Percentiles rank a stretch among this genome's conserved stretches.
Evolutionary conservation across 2,888 invertebrate genomes (phyloP).

Genomic region (Anaspis maculata): DNA sequence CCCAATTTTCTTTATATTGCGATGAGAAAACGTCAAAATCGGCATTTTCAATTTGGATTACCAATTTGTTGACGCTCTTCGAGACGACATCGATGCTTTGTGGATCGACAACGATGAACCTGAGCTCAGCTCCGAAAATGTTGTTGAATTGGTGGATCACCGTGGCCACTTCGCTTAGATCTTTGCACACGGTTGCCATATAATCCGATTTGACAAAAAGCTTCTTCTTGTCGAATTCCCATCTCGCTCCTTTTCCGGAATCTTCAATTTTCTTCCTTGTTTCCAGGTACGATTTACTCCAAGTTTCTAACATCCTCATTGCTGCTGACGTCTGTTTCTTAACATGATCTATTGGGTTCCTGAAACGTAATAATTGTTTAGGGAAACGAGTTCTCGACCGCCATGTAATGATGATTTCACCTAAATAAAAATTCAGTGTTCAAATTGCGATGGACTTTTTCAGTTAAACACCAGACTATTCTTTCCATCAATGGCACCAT

Average conservation of each 20-base stretch:
- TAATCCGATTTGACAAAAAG: conserved; percentile 82
- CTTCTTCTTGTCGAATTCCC: conserved; percentile 83
- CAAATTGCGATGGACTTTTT: conserved; percentile 65
- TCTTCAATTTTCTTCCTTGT: conserved; percentile 78
- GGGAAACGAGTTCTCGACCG: too few relatives aligned
- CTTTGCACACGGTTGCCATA: conserved; percentile 68
- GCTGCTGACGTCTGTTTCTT: conserved; percentile 46
- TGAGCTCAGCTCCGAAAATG: conserved; percentile 79
- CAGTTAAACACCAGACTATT: conserved; percentile 74
- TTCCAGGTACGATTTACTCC: conserved; percentile 68
- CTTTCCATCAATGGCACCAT: conserved; percentile 78
- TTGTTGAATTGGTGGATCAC: conserved; percentile 81
- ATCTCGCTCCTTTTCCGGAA: conserved; percentile 76
- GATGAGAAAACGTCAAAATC: conserved; percentile 78
- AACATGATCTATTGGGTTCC: conserved; percentile 23
- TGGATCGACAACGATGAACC: conserved; percentile 80
- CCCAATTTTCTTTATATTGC: conserved; percentile 79
- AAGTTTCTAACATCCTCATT: conserved; percentile 59
- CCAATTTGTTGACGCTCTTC: conserved; percentile 68
- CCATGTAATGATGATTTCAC: conserved; percentile 44
- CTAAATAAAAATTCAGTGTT: conserved; percentile 66
- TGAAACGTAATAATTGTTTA: conserved; percentile 10
- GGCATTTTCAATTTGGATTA: conserved; percentile 65
- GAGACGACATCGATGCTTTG: conserved; percentile 79
- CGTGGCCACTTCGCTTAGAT: conserved; percentile 70